A percentile compares a stretch with the other conserved stretches of the same genome.
phyloP scores from a whole-genome alignment of 2,888 invertebrate species.

The Leucophenga maculata region DNA sequence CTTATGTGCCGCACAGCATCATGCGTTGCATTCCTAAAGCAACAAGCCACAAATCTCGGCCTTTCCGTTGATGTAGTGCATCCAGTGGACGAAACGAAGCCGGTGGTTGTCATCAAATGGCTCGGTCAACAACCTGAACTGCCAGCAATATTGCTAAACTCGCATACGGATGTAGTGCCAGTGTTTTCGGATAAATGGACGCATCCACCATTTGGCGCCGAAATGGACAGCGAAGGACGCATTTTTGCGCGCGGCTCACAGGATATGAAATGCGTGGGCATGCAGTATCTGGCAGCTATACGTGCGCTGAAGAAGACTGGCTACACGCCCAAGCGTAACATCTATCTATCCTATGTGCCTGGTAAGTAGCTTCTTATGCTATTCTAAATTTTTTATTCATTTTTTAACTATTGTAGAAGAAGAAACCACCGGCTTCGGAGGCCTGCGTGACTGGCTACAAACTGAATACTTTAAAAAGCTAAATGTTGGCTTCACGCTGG shows the following conservation, averaged over 20 bases:
- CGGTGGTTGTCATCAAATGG: conserved; percentile 87
- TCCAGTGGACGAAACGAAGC: conserved; percentile 76
- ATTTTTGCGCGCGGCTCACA: conserved; percentile 83
- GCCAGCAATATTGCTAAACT: conserved; percentile 87
- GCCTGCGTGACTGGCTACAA: conserved; percentile 80
- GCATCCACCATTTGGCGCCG: conserved; percentile 89
- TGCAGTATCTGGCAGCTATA: conserved; percentile 85
- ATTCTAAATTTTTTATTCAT: no score
- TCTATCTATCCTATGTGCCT: conserved; percentile 83
- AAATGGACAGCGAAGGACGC: conserved; percentile 87
- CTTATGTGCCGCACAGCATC: no score
- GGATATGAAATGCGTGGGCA: conserved; percentile 89
- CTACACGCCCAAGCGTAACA: conserved; percentile 76
- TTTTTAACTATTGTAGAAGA: conserved; percentile 41
- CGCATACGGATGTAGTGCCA: conserved; percentile 96
- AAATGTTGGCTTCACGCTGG: conserved; percentile 84
- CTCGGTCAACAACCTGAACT: conserved; percentile 80
- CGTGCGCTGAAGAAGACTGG: conserved; percentile 77
- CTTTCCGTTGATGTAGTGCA: conserved; percentile 76
- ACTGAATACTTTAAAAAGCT: conserved; percentile 79
- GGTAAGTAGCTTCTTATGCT: conserved; percentile 56
- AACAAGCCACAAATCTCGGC: conserved; percentile 79
- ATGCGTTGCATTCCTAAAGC: conserved; percentile 82
- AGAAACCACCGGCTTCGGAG: conserved; percentile 81
- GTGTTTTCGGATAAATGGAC: conserved; percentile 91